These are phyloP conservation scores for Drosophila helvetica DNA, from an alignment of 2,888 invertebrate genomes.

Conservation along the genomic window DNA sequence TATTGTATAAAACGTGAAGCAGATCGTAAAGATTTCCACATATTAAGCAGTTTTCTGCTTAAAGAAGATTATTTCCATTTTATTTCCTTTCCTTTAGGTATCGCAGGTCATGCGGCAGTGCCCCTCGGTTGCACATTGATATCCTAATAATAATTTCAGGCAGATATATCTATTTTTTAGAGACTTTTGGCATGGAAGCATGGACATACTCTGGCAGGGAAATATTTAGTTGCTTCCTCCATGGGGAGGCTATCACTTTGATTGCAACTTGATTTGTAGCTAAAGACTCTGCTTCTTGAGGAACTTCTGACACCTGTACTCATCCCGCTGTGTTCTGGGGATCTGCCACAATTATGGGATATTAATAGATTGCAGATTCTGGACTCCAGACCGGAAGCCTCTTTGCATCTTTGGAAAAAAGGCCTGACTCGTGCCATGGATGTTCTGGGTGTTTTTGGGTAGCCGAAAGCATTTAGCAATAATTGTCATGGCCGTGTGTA, in stretches of 20 bases:
- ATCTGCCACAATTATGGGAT: slow-evolving; percentile 2
- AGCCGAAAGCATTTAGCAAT: slow-evolving; percentile 76
- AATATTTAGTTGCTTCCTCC: background rate
- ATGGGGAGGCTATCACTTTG: background rate
- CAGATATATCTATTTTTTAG: too few species aligned
- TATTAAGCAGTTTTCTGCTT: too few species aligned
- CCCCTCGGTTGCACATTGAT: too few species aligned
- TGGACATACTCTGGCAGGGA: too few species aligned
- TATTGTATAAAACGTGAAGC: too few species aligned
- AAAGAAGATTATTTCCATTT: too few species aligned
- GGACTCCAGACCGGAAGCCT: slow-evolving; percentile 13
- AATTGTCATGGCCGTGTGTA: slow-evolving; percentile 57
- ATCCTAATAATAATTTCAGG: too few species aligned
- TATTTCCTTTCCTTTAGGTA: too few species aligned
- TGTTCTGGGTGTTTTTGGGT: slow-evolving; percentile 36
- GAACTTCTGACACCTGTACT: background rate
- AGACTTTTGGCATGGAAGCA: too few species aligned
- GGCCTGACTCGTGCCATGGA: background rate
- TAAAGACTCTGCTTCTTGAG: background rate
- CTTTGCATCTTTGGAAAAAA: background rate
- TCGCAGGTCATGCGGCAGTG: too few species aligned
- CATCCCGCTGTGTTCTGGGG: background rate
- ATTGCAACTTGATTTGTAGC: background rate
- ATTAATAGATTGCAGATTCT: slow-evolving; percentile 6
- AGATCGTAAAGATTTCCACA: too few species aligned